Percentiles rank a stretch among this genome's conserved stretches.
phyloP scores from a whole-genome alignment of 2,797 vertebrate genomes.

The Hapalemur alaotrensis region DNA sequence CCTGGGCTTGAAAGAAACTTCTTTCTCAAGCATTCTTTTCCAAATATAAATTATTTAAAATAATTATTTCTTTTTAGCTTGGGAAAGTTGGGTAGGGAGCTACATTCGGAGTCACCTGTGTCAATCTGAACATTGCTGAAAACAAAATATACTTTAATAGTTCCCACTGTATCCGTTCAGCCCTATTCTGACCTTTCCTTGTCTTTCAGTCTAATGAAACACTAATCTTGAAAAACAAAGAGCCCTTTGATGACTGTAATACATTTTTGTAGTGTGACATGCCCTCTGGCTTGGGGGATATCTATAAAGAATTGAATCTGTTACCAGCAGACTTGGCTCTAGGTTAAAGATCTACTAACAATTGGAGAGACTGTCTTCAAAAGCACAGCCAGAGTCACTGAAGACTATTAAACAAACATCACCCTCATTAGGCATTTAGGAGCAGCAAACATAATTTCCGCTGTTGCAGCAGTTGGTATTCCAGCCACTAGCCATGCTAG shows the following conservation, averaged over 20 bases:
- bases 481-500: not conserved
- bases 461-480: not conserved
- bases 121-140: not conserved
- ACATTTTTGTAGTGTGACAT: not conserved
- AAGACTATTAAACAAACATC: conserved; percentile 31
- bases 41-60: not conserved
- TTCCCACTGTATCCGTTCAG: not conserved
- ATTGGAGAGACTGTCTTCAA: not conserved
- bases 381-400: not conserved
- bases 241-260: not conserved
- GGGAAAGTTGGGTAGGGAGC: not conserved
- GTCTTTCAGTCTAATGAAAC: not conserved
- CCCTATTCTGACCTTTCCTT: not conserved
- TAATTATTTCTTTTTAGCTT: not conserved
- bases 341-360: conserved; percentile 25
- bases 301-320: not conserved
- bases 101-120: not conserved
- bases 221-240: conserved; percentile 12
- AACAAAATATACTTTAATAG: not conserved
- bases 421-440: not conserved
- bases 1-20: not conserved
- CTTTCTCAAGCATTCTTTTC: not conserved
- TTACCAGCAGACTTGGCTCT: not conserved
- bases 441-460: not conserved
- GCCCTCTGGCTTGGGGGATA: not conserved